phyloP scores from a whole-genome alignment of 2,113 vertebrate species.

The Sebastes fasciatus region DNA sequence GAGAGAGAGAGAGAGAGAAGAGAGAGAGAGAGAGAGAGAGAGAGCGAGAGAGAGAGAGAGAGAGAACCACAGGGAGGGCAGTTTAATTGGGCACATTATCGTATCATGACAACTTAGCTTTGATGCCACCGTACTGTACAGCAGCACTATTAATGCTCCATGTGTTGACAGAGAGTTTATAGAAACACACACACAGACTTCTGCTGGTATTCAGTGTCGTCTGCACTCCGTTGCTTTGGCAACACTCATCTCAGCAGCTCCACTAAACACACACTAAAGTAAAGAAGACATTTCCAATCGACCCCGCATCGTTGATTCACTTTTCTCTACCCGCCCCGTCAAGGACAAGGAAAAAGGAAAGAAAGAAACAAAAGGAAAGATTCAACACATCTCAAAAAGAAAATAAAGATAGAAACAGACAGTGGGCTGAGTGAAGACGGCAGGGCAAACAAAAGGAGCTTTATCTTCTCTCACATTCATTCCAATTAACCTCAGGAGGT shows the following conservation, averaged over 20 bases:
- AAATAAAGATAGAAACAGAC: conserved; percentile 13
- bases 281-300: conserved; percentile 14
- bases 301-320: conserved; percentile 14
- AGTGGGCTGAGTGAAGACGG: conserved; percentile 17
- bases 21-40: background rate
- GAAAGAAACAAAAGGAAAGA: background rate
- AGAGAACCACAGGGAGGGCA: background rate
- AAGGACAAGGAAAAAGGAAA: background rate
- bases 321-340: background rate
- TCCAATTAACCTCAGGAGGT: conserved; percentile 48
- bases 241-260: conserved; percentile 40
- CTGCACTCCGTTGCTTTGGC: conserved; percentile 46
- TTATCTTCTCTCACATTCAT: conserved; percentile 29
- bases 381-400: background rate
- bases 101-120: conserved; percentile 15
- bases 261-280: background rate
- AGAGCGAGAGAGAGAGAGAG: conserved; percentile 24
- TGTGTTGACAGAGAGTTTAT: conserved; percentile 8
- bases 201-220: conserved; percentile 25
- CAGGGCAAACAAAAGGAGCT: conserved; percentile 18
- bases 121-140: conserved; percentile 12
- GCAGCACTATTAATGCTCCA: background rate
- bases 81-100: conserved; percentile 13
- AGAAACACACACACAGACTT: background rate
- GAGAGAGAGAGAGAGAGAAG: background rate